phyloP scores from a whole-genome alignment of 2,797 vertebrate species.

The Hipposideros larvatus region DNA sequence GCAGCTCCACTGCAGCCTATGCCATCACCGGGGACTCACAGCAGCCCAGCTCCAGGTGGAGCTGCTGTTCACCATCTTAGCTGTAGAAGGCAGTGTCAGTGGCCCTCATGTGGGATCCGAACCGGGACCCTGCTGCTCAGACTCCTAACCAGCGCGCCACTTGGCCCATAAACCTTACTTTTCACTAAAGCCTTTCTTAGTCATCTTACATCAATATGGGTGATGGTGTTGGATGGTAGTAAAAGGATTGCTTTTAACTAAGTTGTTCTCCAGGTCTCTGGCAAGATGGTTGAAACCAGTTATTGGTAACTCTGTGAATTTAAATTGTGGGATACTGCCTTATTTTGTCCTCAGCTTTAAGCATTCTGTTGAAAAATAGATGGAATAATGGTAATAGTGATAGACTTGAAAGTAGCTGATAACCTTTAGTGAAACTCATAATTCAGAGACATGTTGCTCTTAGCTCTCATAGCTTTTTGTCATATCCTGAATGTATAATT shows the following conservation, averaged over 20 bases:
- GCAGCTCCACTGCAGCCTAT: too few species aligned
- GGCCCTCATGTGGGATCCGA: too few species aligned
- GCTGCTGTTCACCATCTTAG: too few species aligned
- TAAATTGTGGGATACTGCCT: not conserved
- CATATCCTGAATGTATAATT: not conserved
- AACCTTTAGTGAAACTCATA: not conserved
- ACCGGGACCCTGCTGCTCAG: too few species aligned
- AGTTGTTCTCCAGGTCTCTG: not conserved
- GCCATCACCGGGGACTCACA: too few species aligned
- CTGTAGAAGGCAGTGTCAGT: too few species aligned
- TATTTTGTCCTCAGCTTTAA: not conserved
- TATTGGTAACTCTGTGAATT: not conserved
- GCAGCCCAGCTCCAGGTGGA: too few species aligned
- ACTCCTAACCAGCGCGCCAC: too few species aligned
- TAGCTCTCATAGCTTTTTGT: not conserved
- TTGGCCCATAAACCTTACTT: not conserved
- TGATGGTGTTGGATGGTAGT: not conserved
- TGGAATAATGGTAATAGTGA: not conserved
- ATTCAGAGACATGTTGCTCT: constrained; percentile 27
- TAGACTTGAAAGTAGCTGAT: constrained; percentile 6
- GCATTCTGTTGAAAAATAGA: not conserved
- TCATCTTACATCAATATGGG: not conserved
- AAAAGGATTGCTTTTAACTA: not conserved
- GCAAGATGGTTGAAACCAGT: not conserved
- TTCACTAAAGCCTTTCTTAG: not conserved